A percentile compares a stretch with the other conserved stretches of the same genome.
phyloP scores from a whole-genome alignment of 2,888 invertebrate genomes.

The Oscheius onirici region DNA sequence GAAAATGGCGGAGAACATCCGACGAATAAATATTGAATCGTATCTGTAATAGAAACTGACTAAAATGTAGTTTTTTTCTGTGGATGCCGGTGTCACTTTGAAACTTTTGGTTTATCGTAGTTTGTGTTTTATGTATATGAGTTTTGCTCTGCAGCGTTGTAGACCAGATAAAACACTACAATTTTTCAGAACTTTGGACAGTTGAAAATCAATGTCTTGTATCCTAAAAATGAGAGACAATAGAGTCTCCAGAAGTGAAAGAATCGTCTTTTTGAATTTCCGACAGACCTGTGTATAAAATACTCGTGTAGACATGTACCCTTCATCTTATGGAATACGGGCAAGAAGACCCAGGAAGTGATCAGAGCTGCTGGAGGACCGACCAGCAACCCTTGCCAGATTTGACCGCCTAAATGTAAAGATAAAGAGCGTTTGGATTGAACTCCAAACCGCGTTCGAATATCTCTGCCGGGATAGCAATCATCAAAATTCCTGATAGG shows the following conservation, averaged over 20 bases:
- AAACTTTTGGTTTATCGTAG: background rate
- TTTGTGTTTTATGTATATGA: too few relatives aligned
- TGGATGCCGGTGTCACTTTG: too few relatives aligned
- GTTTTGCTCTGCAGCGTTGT: too few relatives aligned
- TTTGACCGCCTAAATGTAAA: constrained; percentile 9
- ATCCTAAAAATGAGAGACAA: too few relatives aligned
- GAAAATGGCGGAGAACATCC: constrained; percentile 57
- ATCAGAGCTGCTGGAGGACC: constrained; percentile 28
- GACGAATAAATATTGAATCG: constrained; percentile 55
- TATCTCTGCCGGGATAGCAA: constrained; percentile 81
- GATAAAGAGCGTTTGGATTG: too few relatives aligned
- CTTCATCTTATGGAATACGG: constrained; percentile 38
- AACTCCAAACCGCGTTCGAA: background rate
- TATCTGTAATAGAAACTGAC: constrained; percentile 46
- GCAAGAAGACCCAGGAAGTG: constrained; percentile 31
- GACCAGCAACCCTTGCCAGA: constrained; percentile 25
- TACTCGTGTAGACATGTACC: constrained; percentile 33
- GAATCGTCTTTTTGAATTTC: too few relatives aligned
- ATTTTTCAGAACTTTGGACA: too few relatives aligned
- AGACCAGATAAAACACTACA: too few relatives aligned
- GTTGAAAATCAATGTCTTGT: too few relatives aligned
- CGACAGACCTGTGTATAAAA: constrained; percentile 20
- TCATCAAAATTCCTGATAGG: constrained; percentile 86
- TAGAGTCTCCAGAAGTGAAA: too few relatives aligned
- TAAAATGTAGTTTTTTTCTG: background rate